phyloP scores from a whole-genome alignment of 2,797 vertebrate species.

The Tragelaphus oryx region DNA sequence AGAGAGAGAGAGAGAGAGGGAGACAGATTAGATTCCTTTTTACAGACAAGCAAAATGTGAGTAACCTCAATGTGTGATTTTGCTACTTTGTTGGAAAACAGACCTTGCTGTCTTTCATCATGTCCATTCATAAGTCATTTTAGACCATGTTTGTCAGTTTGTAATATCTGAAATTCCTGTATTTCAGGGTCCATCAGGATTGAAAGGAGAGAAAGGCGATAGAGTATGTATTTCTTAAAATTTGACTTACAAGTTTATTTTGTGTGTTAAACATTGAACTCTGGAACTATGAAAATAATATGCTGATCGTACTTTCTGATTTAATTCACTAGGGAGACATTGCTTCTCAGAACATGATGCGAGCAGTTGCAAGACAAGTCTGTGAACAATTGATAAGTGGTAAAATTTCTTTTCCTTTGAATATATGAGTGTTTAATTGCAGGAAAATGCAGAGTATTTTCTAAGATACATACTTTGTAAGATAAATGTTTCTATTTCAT shows the following conservation, averaged over 20 bases:
- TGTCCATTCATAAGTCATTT: neutral
- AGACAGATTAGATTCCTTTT: neutral
- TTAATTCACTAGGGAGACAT: slow-evolving; percentile 89
- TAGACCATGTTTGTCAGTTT: neutral
- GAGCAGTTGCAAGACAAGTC: slow-evolving; percentile 96
- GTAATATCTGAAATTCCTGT: slow-evolving; percentile 64
- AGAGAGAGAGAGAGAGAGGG: neutral
- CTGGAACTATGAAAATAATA: slow-evolving; percentile 21
- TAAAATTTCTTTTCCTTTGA: slow-evolving; percentile 76
- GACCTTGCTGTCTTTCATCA: neutral
- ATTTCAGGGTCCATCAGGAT: slow-evolving; percentile 88
- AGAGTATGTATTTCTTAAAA: slow-evolving; percentile 86
- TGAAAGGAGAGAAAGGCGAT: slow-evolving; percentile 96
- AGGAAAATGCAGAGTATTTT: neutral
- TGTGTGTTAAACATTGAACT: neutral
- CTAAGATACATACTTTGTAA: neutral
- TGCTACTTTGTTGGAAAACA: neutral
- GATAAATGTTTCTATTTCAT: slow-evolving; percentile 4
- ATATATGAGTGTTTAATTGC: neutral
- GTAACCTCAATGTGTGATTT: neutral
- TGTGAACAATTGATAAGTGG: slow-evolving; percentile 94
- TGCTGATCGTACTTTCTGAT: slow-evolving; percentile 62
- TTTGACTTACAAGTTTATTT: slow-evolving; percentile 17
- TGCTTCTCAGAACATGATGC: slow-evolving; percentile 98
- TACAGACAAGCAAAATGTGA: neutral